Percentiles rank a stretch among this genome's conserved stretches.
Evolutionary conservation across 2,888 invertebrate species (phyloP).

Genomic region (Parapristionchus giblindavisi): DNA sequence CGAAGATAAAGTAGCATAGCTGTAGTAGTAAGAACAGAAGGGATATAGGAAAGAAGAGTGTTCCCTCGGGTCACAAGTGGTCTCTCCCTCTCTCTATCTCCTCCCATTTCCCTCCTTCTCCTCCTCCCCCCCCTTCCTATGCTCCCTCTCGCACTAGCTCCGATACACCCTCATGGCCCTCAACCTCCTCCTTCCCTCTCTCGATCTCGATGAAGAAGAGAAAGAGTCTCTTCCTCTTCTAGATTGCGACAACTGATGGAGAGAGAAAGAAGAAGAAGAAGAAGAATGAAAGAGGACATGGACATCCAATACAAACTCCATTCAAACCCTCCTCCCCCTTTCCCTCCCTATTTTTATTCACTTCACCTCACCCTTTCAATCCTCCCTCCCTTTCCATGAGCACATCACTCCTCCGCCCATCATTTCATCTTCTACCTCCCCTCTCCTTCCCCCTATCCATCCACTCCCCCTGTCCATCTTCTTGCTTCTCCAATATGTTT

Average conservation of each 20-base stretch:
- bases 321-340: no score
- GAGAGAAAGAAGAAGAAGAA: neutral
- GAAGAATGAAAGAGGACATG: no score
- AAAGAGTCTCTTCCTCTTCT: neutral
- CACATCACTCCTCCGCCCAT: no score
- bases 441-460: no score
- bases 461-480: no score
- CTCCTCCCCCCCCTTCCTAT: neutral
- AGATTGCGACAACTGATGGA: conserved; percentile 38
- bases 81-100: neutral
- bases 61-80: conserved; percentile 28
- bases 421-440: no score
- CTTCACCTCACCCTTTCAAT: no score
- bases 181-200: conserved; percentile 13
- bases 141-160: neutral
- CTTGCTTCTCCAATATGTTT: no score
- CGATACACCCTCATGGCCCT: neutral
- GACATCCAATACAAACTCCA: no score
- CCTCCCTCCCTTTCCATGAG: no score
- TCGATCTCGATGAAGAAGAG: conserved; percentile 16
- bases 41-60: conserved; percentile 1
- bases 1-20: no score
- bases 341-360: no score
- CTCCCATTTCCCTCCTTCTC: neutral
- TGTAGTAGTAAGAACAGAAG: neutral